These are phyloP conservation scores for Galbula dea DNA, from an alignment of 2,113 vertebrate species.

Conservation along the genomic window DNA sequence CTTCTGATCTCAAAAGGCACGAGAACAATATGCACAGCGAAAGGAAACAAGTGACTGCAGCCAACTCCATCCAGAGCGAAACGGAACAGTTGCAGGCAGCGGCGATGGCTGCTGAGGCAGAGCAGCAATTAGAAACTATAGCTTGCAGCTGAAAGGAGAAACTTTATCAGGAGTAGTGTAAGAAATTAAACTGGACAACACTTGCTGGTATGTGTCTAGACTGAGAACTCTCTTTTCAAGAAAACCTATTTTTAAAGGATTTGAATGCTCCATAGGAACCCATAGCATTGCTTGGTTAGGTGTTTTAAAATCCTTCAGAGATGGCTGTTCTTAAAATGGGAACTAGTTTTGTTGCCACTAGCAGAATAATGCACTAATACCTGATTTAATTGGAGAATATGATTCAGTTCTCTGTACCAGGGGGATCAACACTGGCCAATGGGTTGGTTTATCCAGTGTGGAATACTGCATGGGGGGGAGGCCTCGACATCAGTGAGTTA, in stretches of 20 bases:
- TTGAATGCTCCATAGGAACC: slow-evolving; percentile 27
- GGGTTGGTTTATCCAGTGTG: background rate
- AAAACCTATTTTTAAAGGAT: slow-evolving; percentile 10
- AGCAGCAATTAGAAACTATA: slow-evolving; percentile 81
- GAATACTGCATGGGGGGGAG: background rate
- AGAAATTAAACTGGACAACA: background rate
- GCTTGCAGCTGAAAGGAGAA: slow-evolving; percentile 78
- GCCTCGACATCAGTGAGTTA: background rate
- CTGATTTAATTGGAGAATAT: slow-evolving; percentile 40
- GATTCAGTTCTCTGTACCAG: slow-evolving; percentile 11
- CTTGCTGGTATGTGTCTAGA: background rate
- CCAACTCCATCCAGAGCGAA: slow-evolving; percentile 87
- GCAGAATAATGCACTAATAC: slow-evolving; percentile 37
- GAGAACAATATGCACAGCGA: slow-evolving; percentile 99
- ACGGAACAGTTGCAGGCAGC: slow-evolving; percentile 85
- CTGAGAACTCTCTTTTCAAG: slow-evolving; percentile 5
- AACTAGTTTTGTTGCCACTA: slow-evolving; percentile 41
- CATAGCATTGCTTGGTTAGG: background rate
- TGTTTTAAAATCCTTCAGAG: slow-evolving; percentile 49
- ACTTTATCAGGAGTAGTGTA: background rate
- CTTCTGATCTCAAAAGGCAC: slow-evolving; percentile 96
- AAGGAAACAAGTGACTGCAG: slow-evolving; percentile 87
- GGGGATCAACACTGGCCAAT: background rate
- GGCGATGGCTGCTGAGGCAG: slow-evolving; percentile 90
- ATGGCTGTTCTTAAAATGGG: slow-evolving; percentile 33